Percentiles rank a stretch among this genome's conserved stretches.
phyloP scores from a whole-genome alignment of 2,888 invertebrate species.

The Drosophila basisetae region DNA sequence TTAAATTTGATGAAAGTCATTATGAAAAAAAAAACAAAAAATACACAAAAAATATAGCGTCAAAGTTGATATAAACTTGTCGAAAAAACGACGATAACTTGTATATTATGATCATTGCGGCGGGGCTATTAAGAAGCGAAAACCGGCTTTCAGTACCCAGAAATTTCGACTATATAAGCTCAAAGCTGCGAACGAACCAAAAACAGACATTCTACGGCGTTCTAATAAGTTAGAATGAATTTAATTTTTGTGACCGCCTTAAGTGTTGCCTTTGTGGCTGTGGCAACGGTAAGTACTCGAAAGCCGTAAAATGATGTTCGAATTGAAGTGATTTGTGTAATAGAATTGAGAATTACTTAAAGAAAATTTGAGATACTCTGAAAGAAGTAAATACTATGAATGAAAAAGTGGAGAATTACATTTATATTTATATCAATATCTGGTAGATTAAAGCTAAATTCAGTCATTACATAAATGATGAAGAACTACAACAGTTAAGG shows the following conservation, averaged over 20 bases:
- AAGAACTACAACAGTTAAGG: background rate
- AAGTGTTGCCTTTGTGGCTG: slow-evolving; percentile 53
- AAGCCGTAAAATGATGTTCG: background rate
- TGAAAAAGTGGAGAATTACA: background rate
- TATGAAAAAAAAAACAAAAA: slow-evolving; percentile 11
- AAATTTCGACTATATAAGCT: slow-evolving; percentile 60
- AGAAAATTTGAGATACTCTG: background rate
- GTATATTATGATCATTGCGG: slow-evolving; percentile 48
- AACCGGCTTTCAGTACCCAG: slow-evolving; percentile 61
- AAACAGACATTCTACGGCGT: slow-evolving; percentile 59
- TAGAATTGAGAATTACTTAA: background rate
- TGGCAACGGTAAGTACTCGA: slow-evolving; percentile 64
- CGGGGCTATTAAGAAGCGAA: slow-evolving; percentile 32
- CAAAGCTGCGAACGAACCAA: slow-evolving; percentile 1
- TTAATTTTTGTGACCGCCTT: slow-evolving; percentile 64
- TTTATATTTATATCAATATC: background rate
- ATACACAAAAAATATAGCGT: background rate
- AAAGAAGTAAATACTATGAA: background rate
- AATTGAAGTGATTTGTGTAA: background rate
- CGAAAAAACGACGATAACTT: slow-evolving; percentile 11
- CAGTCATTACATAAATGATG: background rate
- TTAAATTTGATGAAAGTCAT: slow-evolving; percentile 53
- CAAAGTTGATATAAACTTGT: slow-evolving; percentile 3
- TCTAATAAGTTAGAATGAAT: slow-evolving; percentile 69
- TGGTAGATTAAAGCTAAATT: background rate